phyloP scores from a whole-genome alignment of 2,113 vertebrate species.

The Ammospiza nelsoni region DNA sequence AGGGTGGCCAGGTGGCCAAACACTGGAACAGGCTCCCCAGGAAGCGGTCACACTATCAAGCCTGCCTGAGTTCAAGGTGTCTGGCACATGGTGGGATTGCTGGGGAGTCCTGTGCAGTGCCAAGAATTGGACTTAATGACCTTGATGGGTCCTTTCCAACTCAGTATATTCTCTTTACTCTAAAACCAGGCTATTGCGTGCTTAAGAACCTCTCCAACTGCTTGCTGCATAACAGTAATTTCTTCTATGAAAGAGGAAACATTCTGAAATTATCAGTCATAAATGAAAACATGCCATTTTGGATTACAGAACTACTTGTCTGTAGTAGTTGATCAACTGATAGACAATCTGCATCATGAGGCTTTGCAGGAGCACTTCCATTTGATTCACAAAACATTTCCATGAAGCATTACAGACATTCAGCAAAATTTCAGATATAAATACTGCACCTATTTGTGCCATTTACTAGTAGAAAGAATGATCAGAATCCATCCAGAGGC shows the following conservation, averaged over 20 bases:
- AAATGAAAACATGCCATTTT: neutral
- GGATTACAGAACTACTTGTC: neutral
- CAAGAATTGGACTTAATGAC: neutral
- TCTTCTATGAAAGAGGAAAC: constrained; percentile 36
- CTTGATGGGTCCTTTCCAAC: neutral
- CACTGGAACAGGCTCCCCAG: neutral
- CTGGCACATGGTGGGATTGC: neutral
- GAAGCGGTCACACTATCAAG: neutral
- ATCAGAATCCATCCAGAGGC: neutral
- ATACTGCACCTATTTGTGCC: constrained; percentile 33
- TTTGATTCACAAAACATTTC: constrained; percentile 1
- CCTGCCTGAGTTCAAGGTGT: neutral
- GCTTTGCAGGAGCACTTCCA: constrained; percentile 16
- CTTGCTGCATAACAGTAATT: neutral
- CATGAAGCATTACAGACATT: constrained; percentile 11
- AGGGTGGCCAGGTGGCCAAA: neutral
- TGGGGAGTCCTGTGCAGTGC: neutral
- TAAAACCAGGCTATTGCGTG: neutral
- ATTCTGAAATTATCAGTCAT: neutral
- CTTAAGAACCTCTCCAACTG: neutral
- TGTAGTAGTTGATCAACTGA: neutral
- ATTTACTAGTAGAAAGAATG: neutral
- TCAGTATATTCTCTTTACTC: neutral
- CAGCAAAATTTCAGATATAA: constrained; percentile 41
- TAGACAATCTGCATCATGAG: neutral